A percentile compares a stretch with the other conserved stretches of the same genome.
Evolutionary conservation across 2,113 vertebrate species (phyloP).

Genomic region (Pangasianodon hypophthalmus): DNA sequence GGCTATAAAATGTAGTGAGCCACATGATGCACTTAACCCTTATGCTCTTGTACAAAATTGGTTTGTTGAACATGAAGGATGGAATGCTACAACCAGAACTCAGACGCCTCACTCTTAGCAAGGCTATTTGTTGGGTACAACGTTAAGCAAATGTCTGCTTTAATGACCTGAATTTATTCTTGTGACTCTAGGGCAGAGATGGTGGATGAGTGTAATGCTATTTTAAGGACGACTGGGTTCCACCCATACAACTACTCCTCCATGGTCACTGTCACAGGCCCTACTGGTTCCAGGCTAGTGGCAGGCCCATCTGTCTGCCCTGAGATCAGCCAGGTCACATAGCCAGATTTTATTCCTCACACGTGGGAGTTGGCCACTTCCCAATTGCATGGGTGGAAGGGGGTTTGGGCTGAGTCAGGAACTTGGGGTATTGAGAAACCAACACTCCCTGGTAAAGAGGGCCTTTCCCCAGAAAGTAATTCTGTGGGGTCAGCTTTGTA

Average conservation of each 20-base stretch:
- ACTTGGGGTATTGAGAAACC: not conserved
- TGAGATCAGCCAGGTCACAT: slow-evolving; percentile 11
- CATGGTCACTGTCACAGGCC: not conserved
- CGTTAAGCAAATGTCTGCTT: not conserved
- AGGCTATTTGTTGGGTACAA: not conserved
- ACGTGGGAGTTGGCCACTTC: not conserved
- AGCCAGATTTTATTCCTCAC: slow-evolving; percentile 11
- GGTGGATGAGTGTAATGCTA: slow-evolving; percentile 4
- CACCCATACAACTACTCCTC: slow-evolving; percentile 6
- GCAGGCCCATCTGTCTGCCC: slow-evolving; percentile 19
- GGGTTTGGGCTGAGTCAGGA: slow-evolving; percentile 17
- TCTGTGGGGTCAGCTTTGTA: not conserved
- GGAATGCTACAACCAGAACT: not conserved
- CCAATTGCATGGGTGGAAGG: not conserved
- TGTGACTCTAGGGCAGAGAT: not conserved
- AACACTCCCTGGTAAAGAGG: not conserved
- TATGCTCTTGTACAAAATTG: not conserved
- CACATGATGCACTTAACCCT: not conserved
- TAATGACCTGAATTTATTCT: slow-evolving; percentile 13
- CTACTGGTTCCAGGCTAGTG: slow-evolving; percentile 17
- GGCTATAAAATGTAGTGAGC: not conserved
- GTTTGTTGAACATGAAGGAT: not conserved
- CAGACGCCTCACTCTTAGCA: not conserved
- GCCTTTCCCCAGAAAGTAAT: not conserved
- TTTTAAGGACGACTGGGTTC: slow-evolving; percentile 14